These are phyloP conservation scores for Tuberolachnus salignus DNA, from an alignment of 2,888 invertebrate genomes.

Conservation along the genomic window DNA sequence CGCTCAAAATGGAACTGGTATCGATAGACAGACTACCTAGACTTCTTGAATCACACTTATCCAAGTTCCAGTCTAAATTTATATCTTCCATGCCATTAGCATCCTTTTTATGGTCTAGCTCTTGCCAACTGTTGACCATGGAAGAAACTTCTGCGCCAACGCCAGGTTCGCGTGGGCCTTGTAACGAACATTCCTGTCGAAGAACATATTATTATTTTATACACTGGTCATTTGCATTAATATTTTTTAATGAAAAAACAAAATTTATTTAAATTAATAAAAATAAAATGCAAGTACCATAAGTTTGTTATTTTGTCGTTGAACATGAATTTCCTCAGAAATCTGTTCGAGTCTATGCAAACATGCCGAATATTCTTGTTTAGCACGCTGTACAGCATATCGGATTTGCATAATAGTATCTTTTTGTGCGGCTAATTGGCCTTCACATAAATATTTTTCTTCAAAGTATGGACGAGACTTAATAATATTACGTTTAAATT, in stretches of 20 bases:
- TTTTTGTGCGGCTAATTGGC: slow-evolving; percentile 84
- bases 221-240: neutral
- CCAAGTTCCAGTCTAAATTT: slow-evolving; percentile 68
- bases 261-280: neutral
- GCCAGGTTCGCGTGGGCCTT: slow-evolving; percentile 71
- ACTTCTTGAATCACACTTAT: slow-evolving; percentile 68
- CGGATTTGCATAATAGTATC: slow-evolving; percentile 82
- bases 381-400: slow-evolving; percentile 77
- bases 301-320: slow-evolving; percentile 62
- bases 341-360: slow-evolving; percentile 85
- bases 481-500: slow-evolving; percentile 78
- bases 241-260: too few species aligned
- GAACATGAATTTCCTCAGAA: slow-evolving; percentile 85
- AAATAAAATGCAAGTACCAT: slow-evolving; percentile 45
- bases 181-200: slow-evolving; percentile 58
- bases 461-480: slow-evolving; percentile 92
- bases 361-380: slow-evolving; percentile 80
- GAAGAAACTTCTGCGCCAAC: slow-evolving; percentile 73
- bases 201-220: slow-evolving; percentile 9
- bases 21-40: slow-evolving; percentile 66
- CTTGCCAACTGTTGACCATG: slow-evolving; percentile 52
- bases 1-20: slow-evolving; percentile 65
- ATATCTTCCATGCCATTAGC: slow-evolving; percentile 58
- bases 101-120: slow-evolving; percentile 31
- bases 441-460: slow-evolving; percentile 83